phyloP scores from a whole-genome alignment of 2,113 vertebrate species.

The Notothenia rossii region DNA sequence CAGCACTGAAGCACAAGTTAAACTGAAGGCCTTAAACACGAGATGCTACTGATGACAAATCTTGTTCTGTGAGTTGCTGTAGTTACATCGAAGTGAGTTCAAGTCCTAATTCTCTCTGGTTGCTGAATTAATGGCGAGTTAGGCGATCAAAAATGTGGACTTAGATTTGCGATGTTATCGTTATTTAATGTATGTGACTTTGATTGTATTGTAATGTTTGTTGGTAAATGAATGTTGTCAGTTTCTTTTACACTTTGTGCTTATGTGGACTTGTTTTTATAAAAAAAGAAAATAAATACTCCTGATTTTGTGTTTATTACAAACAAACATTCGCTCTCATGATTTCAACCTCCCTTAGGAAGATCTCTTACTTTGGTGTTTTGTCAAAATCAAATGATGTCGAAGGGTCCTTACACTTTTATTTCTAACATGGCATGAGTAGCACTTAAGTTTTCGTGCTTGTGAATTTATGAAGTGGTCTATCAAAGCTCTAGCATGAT shows the following conservation, averaged over 20 bases:
- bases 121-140: background rate
- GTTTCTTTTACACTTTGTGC: slow-evolving; percentile 47
- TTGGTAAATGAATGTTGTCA: slow-evolving; percentile 35
- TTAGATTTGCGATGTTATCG: slow-evolving; percentile 36
- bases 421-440: background rate
- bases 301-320: background rate
- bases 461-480: background rate
- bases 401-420: background rate
- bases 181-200: slow-evolving; percentile 58
- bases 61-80: background rate
- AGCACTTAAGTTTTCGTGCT: background rate
- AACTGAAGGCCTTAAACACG: slow-evolving; percentile 51
- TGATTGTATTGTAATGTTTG: slow-evolving; percentile 54
- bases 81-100: background rate
- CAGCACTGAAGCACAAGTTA: slow-evolving; percentile 18
- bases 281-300: slow-evolving; percentile 38
- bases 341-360: background rate
- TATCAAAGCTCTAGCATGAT: background rate
- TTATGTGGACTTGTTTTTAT: slow-evolving; percentile 53
- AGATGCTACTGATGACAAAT: background rate
- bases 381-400: no score
- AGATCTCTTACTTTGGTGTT: background rate
- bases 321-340: background rate
- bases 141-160: slow-evolving; percentile 8
- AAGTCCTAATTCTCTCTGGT: background rate